A percentile compares a stretch with the other conserved stretches of the same genome.
Evolutionary conservation across 1,140 invertebrate species (phyloP).

Genomic region (Drosophila arizonae): DNA sequence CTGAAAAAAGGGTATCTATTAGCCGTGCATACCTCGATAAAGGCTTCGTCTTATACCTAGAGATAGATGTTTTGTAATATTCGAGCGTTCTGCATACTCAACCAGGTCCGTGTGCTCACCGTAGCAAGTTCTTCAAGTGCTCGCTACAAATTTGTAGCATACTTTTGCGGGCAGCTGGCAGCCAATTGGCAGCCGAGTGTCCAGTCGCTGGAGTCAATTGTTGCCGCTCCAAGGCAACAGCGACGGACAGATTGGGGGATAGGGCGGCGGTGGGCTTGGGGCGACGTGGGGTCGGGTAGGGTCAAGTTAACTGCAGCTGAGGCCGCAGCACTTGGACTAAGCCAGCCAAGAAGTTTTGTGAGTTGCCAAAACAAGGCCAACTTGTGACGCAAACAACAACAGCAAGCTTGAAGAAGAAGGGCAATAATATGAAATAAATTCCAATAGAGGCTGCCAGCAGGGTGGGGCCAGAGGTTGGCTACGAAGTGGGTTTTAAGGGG

Average conservation of each 20-base stretch:
- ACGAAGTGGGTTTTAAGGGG: constrained; percentile 4
- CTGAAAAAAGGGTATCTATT: neutral
- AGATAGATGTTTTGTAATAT: neutral
- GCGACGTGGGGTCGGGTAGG: neutral
- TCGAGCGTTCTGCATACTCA: neutral
- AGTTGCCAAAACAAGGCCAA: constrained; percentile 71
- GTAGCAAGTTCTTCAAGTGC: constrained; percentile 17
- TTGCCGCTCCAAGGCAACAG: constrained; percentile 38
- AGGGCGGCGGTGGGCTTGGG: neutral
- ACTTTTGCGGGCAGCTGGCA: constrained; percentile 59
- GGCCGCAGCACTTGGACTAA: constrained; percentile 37
- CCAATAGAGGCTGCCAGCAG: constrained; percentile 36
- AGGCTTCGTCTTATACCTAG: no score
- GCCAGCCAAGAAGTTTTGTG: constrained; percentile 44
- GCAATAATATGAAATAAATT: constrained; percentile 79
- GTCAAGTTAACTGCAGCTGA: constrained; percentile 74
- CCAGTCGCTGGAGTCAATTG: constrained; percentile 25
- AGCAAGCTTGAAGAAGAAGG: constrained; percentile 14
- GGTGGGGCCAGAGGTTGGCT: neutral
- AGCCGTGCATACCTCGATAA: neutral
- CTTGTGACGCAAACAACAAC: constrained; percentile 51
- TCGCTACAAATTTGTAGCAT: constrained; percentile 64
- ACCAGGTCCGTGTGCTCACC: neutral
- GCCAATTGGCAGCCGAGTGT: constrained; percentile 31
- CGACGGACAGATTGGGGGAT: neutral